These are phyloP conservation scores for Pachyramphus minor DNA, from an alignment of 2,113 vertebrate species.

Conservation along the genomic window DNA sequence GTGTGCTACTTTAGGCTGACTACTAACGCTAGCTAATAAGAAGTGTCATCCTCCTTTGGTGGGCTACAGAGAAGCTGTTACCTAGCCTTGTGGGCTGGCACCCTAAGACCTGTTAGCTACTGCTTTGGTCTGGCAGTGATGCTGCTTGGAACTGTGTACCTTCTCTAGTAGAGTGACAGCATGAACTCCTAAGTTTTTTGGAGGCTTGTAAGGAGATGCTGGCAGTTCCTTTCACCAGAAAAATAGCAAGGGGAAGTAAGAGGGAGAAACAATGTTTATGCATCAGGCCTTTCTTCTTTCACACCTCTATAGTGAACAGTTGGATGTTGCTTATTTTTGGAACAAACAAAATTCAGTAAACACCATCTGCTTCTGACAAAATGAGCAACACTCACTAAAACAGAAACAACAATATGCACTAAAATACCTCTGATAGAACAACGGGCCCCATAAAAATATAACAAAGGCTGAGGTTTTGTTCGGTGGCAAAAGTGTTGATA, in stretches of 20 bases:
- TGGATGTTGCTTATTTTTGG: constrained; percentile 45
- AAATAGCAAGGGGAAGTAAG: neutral
- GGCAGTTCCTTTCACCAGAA: constrained; percentile 22
- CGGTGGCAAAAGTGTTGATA: neutral
- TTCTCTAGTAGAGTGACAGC: neutral
- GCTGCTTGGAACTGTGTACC: neutral
- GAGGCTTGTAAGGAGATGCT: neutral
- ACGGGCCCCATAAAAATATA: neutral
- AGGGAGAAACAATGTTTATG: neutral
- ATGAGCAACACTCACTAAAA: constrained; percentile 19
- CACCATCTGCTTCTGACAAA: constrained; percentile 62
- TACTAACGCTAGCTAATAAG: neutral
- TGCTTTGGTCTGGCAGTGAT: neutral
- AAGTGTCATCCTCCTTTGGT: neutral
- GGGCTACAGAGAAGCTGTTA: neutral
- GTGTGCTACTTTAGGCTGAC: neutral
- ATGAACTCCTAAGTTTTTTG: neutral
- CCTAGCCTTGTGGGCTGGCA: neutral
- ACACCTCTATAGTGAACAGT: constrained; percentile 33
- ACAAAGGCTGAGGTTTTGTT: neutral
- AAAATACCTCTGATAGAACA: constrained; percentile 22
- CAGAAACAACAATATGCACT: constrained; percentile 1
- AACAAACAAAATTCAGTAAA: constrained; percentile 50
- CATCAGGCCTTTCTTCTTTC: constrained; percentile 40
- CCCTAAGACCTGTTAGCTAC: neutral